Percentiles rank a stretch among this genome's conserved stretches.
Conservation (phyloP, 1,140 invertebrate genomes). For the Thaumatotibia leucotreta region DNA sequence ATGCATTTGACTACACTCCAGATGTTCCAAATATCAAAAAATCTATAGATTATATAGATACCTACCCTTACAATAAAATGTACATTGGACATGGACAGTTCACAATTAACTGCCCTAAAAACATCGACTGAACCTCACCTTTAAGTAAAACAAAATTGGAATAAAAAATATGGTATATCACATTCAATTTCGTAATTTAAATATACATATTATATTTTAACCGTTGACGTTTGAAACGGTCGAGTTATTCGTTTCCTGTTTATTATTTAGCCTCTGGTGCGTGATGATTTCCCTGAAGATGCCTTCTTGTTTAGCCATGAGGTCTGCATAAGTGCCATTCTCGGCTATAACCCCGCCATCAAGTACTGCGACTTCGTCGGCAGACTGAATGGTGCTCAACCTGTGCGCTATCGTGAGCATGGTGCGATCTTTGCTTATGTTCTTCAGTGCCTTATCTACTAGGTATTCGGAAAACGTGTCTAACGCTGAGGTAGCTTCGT, state of each 20-base stretch:
- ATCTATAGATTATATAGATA: no score
- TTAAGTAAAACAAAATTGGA: slow-evolving; percentile 1
- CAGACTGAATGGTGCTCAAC: slow-evolving; percentile 94
- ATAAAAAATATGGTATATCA: slow-evolving; percentile 12
- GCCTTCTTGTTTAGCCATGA: slow-evolving; percentile 54
- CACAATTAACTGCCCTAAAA: neutral
- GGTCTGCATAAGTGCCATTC: slow-evolving; percentile 83
- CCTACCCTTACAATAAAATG: no score
- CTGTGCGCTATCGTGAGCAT: slow-evolving; percentile 95
- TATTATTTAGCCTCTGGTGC: slow-evolving; percentile 52
- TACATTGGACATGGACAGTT: no score
- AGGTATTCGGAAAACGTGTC: slow-evolving; percentile 93
- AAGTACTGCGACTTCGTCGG: slow-evolving; percentile 93
- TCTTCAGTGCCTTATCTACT: slow-evolving; percentile 91
- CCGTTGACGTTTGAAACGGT: neutral
- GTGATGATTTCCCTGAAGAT: slow-evolving; percentile 61
- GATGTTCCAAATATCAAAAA: no score
- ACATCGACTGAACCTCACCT: neutral
- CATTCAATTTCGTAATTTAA: slow-evolving; percentile 5
- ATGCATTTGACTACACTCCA: no score
- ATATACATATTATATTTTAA: neutral
- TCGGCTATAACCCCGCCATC: slow-evolving; percentile 89
- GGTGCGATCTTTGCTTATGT: slow-evolving; percentile 87
- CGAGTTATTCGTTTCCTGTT: slow-evolving; percentile 31
- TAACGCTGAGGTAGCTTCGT: slow-evolving; percentile 94